Evolutionary conservation across 2,797 vertebrate species (phyloP), one percentile per base, ranked within the genome.

Genomic region (Potorous gilbertii): DNA sequence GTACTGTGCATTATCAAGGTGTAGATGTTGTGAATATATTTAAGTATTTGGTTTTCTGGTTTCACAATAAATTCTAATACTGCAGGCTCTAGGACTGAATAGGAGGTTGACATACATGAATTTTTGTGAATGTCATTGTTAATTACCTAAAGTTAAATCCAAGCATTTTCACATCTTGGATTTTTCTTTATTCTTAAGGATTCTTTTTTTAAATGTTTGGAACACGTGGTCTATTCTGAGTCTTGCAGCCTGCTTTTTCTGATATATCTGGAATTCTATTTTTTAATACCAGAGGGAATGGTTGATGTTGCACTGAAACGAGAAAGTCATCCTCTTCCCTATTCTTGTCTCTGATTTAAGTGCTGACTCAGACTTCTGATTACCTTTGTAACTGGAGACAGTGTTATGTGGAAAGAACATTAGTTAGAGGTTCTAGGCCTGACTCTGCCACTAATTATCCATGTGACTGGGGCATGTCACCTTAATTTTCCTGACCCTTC

Each of bases 1-100:
- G 94, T 97, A 97, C 56, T 97, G 92, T 97, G 92, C 95, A 97
- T 97, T 97, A 96, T 93, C n/a, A 55, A 97, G 97, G 95, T 96
- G 91, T 94, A 97, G 95, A 94, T 97, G 92, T 97, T 97, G 95
- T 97, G 94, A 95, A 96, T 97, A 95, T 96, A 96, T 97, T 96
- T 96, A 96, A 95, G 90, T 62, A 96, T 96, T 93, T 52, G 95
- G 93, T 97, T 74, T 3, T 96, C 96, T 98, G 92, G 18, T 95
- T 98, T 97, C 94, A 95, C 92, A 96, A 95, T 97, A 92, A 92
- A 29, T 96, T 92, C 90, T 54, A 97, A 94, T 92, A 94, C 81
- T 96, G 54, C 81, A 96, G 96, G 93, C 91, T 95, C 95, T 95
- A 96, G 96, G 97, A 95, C 94, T 95, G 93, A 94, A 54, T 92